Evolutionary conservation across 2,113 vertebrate species (phyloP).

Genomic region (Tricholaema leucomelas): DNA sequence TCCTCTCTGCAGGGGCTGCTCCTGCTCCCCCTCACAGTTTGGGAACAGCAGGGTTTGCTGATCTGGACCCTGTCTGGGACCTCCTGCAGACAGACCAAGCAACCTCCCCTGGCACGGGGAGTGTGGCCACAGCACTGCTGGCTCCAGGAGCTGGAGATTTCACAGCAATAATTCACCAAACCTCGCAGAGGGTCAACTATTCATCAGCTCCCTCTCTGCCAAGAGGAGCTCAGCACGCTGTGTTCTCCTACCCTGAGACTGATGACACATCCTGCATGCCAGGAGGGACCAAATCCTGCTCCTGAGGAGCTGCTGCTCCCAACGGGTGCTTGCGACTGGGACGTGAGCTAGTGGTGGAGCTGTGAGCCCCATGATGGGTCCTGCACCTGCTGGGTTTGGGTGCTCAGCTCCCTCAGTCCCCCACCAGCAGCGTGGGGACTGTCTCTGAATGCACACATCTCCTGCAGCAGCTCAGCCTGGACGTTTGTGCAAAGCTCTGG

Average conservation of each 20-base stretch:
- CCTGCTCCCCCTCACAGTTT: not conserved
- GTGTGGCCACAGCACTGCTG: rapidly evolving
- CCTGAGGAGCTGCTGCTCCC: not conserved
- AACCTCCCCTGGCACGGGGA: not conserved
- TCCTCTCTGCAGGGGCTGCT: not conserved
- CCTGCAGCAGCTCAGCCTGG: not conserved
- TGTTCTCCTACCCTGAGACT: slow-evolving; percentile 35
- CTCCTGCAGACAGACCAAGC: not conserved
- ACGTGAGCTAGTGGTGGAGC: rapidly evolving
- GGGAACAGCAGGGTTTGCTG: not conserved
- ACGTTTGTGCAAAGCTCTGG: rapidly evolving
- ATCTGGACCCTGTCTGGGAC: not conserved
- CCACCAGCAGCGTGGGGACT: rapidly evolving
- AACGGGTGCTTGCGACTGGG: rapidly evolving
- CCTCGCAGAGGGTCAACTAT: slow-evolving; percentile 37
- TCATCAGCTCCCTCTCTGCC: slow-evolving; percentile 46
- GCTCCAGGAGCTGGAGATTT: not conserved
- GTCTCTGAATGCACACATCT: rapidly evolving
- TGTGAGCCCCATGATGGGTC: not conserved
- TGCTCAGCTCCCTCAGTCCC: not conserved
- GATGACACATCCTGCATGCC: not conserved
- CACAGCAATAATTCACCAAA: slow-evolving; percentile 20
- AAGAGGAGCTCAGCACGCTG: not conserved
- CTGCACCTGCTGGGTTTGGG: not conserved
- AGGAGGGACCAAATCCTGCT: not conserved